Conservation (phyloP, 1,140 invertebrate genomes). For the Eciton burchellii region DNA sequence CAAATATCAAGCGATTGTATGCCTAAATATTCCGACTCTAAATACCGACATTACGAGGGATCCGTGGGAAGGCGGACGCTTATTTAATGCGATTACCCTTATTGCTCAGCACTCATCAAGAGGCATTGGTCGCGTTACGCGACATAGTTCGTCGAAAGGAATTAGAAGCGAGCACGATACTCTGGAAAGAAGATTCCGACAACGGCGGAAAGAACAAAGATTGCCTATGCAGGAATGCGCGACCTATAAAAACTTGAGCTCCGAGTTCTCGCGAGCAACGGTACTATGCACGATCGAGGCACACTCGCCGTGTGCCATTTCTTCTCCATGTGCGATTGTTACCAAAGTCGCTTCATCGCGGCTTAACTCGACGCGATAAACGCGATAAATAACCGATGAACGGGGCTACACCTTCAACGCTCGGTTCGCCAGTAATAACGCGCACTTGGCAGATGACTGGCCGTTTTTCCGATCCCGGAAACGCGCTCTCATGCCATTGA, state of each 20-base stretch:
- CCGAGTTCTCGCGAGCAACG: conserved; percentile 31
- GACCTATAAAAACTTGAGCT: conserved; percentile 37
- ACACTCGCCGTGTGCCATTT: conserved; percentile 7
- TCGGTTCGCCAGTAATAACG: too few species aligned
- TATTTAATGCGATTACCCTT: not conserved
- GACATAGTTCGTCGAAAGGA: not conserved
- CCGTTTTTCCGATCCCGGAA: too few species aligned
- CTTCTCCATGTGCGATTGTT: conserved; percentile 25
- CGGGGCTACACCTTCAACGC: not conserved
- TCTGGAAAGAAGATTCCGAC: not conserved
- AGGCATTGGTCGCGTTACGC: too few species aligned
- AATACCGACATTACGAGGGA: not conserved
- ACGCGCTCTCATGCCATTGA: too few species aligned
- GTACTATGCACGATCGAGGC: not conserved
- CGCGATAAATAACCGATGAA: not conserved
- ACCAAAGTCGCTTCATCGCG: not conserved
- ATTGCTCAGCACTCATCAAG: too few species aligned
- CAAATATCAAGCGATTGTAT: not conserved
- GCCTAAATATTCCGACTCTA: not conserved
- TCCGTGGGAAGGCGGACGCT: not conserved
- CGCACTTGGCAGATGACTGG: too few species aligned
- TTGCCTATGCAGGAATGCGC: conserved; percentile 27
- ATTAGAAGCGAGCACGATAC: conserved; percentile 17
- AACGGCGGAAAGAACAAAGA: conserved; percentile 6
- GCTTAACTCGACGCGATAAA: not conserved